Percentiles rank a stretch among this genome's conserved stretches.
Conservation (phyloP, 2,797 vertebrate genomes). For the Eptatretus atami region DNA sequence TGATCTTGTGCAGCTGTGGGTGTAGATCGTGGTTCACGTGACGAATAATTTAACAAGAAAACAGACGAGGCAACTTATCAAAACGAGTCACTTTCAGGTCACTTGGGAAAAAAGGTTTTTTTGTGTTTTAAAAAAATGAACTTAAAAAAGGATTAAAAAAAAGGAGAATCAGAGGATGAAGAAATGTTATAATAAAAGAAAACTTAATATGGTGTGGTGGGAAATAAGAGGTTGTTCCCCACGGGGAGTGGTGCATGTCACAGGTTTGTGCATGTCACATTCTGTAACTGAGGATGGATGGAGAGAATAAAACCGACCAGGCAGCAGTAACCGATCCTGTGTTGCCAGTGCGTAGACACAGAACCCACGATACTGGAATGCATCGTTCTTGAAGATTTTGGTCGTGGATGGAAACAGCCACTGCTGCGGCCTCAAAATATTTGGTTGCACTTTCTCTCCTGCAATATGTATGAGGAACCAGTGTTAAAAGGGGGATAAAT, state of each 20-base stretch:
- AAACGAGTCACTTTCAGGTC: too few species aligned
- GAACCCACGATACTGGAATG: constrained; percentile 36
- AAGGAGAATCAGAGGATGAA: too few species aligned
- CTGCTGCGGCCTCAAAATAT: constrained; percentile 22
- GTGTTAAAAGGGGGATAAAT: not conserved
- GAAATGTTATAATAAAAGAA: too few species aligned
- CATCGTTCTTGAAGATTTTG: constrained; percentile 19
- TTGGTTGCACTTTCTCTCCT: constrained; percentile 22
- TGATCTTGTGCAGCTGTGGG: too few species aligned
- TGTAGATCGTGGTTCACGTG: too few species aligned
- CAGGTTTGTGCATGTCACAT: too few species aligned
- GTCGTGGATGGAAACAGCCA: constrained; percentile 45
- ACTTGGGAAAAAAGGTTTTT: too few species aligned
- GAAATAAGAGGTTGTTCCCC: not conserved
- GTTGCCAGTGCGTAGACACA: constrained; percentile 35
- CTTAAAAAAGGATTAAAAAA: too few species aligned
- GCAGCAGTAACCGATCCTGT: constrained; percentile 34
- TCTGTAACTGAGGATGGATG: not conserved
- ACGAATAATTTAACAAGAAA: too few species aligned
- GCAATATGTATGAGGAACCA: constrained; percentile 10
- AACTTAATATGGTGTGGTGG: too few species aligned
- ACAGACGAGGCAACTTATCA: too few species aligned
- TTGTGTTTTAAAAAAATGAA: too few species aligned
- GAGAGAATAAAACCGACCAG: constrained; percentile 21
- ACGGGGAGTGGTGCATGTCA: not conserved